Base-by-base conservation (phyloP, 2,797 vertebrate genomes). In the Sebastes minor region DNA sequence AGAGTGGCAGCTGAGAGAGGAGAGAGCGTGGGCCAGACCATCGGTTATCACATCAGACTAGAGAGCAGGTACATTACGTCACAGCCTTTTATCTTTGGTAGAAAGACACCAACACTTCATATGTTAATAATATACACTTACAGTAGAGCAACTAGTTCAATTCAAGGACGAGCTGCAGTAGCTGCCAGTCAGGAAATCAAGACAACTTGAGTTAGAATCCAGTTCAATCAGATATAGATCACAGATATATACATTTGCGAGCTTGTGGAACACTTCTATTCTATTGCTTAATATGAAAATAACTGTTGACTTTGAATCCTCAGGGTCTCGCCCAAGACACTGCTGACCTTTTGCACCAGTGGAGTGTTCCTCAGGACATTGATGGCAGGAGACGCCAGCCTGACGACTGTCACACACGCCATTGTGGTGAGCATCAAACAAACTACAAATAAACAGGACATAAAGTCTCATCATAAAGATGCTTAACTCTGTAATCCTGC, bases 1-100 rank as follows among this genome's bases (percentile, higher is more conserved):
- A 95, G 98, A 82, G 98, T 99, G 64, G 98, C 98, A 8, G 97
- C 97, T 1, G 98, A 99, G 92, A 96, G 98, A 81, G 96, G 96
- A 76, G 98, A 99, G 90, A 95, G 91, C 56, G 95, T 99, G 80
- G 98, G 98, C 35, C 96, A 98, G 91, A 98, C 96, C 2, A 42
- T 99, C n/a, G 98, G 98, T 9, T 99, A 98, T 91, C 98, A 99
- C 89, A 97, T 99, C 74, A 94, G 97, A 69, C 94, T 99, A 83
- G 97, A 99, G 94, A 99, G 97, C 97, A 97, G 97, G 98, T 99
- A 81, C 28, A 2, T 28, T 1, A 22, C 6, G 68, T 14, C 25
- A 52, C 1, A 28, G 38, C 8, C 18, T 66, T 23, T 60, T n/a
- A 30, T 32, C 5, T 13, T 20, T 46, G 14, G 42, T 46, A 46